These are phyloP conservation scores for Philopotamus ludificatus DNA, from an alignment of 1,140 invertebrate species.

Conservation along the genomic window DNA sequence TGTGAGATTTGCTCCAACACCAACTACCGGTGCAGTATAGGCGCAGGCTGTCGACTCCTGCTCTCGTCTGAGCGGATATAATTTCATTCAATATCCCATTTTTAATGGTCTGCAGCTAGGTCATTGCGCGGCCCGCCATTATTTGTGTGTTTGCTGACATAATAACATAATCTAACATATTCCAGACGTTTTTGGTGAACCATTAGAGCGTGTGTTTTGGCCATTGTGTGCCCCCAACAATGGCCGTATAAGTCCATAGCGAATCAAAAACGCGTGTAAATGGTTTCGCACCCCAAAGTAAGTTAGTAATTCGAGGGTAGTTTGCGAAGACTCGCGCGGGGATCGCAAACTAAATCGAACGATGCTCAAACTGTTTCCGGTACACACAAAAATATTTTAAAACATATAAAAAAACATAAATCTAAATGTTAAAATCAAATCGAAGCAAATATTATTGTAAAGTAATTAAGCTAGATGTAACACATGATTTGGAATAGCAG, in stretches of 20 bases:
- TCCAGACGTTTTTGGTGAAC: neutral
- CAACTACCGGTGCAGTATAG: conserved; percentile 27
- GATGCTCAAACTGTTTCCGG: conserved; percentile 9
- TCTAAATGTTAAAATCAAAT: no score
- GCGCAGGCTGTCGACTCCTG: neutral
- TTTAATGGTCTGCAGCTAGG: neutral
- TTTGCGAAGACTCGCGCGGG: conserved; percentile 21
- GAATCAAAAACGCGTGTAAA: conserved; percentile 42
- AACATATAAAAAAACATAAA: no score
- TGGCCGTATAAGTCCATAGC: conserved; percentile 28
- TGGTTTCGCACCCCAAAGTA: conserved; percentile 30
- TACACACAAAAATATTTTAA: no score
- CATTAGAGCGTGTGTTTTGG: conserved; percentile 26
- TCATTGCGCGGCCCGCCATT: neutral
- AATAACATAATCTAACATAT: conserved; percentile 15
- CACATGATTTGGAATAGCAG: no score
- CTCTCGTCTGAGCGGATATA: neutral
- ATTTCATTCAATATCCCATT: no score
- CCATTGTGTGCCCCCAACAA: conserved; percentile 27
- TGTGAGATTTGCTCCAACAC: conserved; percentile 19
- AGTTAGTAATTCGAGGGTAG: conserved; percentile 27
- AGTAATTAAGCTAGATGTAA: no score
- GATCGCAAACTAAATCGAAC: neutral
- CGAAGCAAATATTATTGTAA: no score
- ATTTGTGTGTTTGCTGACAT: neutral